phyloP scores from a whole-genome alignment of 2,797 vertebrate species.

The Sarcophilus harrisii region DNA sequence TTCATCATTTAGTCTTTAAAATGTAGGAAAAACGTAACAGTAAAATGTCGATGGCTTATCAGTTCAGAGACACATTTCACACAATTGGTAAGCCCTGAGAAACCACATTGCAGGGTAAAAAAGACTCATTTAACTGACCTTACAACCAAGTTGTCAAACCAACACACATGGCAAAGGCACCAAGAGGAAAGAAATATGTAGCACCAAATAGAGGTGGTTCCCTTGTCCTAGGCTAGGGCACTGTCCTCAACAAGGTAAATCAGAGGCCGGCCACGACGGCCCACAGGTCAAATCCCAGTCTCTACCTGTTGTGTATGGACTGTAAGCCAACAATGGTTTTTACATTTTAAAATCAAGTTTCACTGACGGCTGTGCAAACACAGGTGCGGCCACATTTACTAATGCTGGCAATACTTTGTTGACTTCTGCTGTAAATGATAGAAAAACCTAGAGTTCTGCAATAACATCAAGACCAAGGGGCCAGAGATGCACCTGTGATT shows the following conservation, averaged over 20 bases:
- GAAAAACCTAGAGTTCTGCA: background rate
- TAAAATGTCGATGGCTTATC: constrained; percentile 58
- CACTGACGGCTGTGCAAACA: background rate
- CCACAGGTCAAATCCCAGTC: background rate
- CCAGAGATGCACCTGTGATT: background rate
- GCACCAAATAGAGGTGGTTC: background rate
- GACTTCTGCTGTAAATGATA: background rate
- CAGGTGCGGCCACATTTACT: background rate
- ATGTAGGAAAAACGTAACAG: constrained; percentile 71
- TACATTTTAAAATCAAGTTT: background rate
- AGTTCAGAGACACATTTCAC: constrained; percentile 46
- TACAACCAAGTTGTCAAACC: constrained; percentile 23
- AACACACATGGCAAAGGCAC: background rate
- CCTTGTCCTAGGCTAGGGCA: constrained; percentile 14
- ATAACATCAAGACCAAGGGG: background rate
- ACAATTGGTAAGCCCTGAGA: constrained; percentile 36
- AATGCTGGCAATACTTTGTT: background rate
- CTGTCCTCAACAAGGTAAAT: constrained; percentile 42
- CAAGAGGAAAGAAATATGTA: background rate
- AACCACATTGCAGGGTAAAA: constrained; percentile 1
- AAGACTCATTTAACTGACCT: constrained; percentile 17
- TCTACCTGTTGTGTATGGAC: background rate
- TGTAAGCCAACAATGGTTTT: background rate
- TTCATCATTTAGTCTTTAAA: constrained; percentile 95
- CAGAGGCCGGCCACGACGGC: background rate